These are phyloP conservation scores for Eupsittula cactorum DNA, from an alignment of 2,113 vertebrate species.

Conservation along the genomic window DNA sequence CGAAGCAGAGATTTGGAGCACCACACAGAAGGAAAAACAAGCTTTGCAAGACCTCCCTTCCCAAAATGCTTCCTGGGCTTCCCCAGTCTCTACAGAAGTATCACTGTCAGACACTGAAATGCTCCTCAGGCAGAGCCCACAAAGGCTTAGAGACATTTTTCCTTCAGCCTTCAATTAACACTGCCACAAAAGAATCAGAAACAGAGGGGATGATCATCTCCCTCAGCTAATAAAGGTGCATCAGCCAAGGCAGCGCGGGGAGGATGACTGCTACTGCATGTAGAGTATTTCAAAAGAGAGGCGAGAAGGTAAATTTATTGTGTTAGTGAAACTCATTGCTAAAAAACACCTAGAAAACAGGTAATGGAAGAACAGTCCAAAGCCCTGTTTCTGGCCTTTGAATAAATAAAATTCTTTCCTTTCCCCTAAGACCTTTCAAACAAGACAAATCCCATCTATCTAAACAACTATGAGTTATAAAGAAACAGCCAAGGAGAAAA, in stretches of 20 bases:
- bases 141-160: neutral
- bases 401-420: neutral
- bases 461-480: neutral
- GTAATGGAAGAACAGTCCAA: neutral
- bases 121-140: neutral
- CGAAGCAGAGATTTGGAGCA: fast-evolving
- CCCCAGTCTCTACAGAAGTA: neutral
- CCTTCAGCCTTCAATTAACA: neutral
- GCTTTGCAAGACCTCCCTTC: neutral
- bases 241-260: neutral
- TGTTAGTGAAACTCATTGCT: neutral
- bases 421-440: neutral
- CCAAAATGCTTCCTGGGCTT: neutral
- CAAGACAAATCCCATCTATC: neutral
- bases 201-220: neutral
- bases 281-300: neutral
- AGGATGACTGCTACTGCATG: fast-evolving
- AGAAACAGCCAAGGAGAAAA: neutral
- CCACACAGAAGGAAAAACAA: neutral
- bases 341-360: neutral
- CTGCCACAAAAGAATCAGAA: neutral
- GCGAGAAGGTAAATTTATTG: neutral
- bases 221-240: neutral
- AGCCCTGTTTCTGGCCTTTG: neutral
- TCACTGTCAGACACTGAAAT: fast-evolving